Percentiles rank a stretch among this genome's conserved stretches.
Evolutionary conservation across 2,797 vertebrate genomes (phyloP).

Genomic region (Synaphobranchus kaupii): DNA sequence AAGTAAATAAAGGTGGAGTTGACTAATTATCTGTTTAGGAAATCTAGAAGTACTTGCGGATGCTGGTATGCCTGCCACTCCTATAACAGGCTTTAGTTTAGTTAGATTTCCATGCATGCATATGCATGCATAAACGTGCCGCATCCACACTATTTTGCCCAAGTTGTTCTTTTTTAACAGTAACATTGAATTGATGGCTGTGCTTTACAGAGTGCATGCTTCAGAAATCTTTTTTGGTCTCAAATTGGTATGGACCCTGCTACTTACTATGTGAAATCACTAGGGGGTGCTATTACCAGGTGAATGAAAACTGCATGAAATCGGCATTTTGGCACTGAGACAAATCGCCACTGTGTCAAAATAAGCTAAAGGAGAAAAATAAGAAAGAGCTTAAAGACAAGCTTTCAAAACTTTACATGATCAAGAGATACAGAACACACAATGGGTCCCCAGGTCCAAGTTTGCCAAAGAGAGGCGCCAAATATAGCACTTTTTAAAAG

Average conservation of each 20-base stretch:
- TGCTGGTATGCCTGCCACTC: background rate
- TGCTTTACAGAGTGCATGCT: background rate
- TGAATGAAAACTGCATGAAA: background rate
- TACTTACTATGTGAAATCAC: background rate
- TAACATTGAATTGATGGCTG: background rate
- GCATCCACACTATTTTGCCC: background rate
- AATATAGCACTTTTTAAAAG: too few species aligned
- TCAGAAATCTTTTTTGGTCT: background rate
- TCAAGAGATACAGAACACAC: background rate
- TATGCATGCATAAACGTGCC: background rate
- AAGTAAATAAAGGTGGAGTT: background rate
- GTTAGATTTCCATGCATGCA: background rate
- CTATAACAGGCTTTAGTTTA: background rate
- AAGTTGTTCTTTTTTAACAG: background rate
- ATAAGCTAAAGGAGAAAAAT: background rate
- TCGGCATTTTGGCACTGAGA: background rate
- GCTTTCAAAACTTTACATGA: background rate
- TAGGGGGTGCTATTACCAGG: background rate
- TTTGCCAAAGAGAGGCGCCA: background rate
- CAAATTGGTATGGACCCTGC: background rate
- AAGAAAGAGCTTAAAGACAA: background rate
- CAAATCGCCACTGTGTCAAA: background rate
- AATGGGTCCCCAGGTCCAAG: background rate
- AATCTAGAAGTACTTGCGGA: background rate
- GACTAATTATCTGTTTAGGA: too few species aligned